A percentile compares a stretch with the other conserved stretches of the same genome.
phyloP scores from a whole-genome alignment of 2,113 vertebrate genomes.

The Mirza zaza region DNA sequence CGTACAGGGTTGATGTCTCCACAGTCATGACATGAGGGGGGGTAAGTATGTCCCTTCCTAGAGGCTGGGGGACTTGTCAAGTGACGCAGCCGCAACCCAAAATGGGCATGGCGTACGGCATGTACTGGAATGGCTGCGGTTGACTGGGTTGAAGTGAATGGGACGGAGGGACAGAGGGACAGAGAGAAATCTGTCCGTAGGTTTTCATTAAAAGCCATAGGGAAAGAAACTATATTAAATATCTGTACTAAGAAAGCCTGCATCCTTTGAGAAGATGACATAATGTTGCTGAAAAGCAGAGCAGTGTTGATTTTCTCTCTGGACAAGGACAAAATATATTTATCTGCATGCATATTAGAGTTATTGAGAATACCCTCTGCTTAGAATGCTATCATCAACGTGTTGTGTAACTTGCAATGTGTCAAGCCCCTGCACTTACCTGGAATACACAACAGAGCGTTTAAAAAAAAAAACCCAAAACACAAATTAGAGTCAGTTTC shows the following conservation, averaged over 20 bases:
- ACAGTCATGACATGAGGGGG: rapidly evolving
- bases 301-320: background rate
- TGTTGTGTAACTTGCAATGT: background rate
- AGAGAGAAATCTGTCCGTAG: background rate
- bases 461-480: background rate
- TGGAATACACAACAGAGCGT: background rate
- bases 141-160: background rate
- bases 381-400: background rate
- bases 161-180: background rate
- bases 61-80: background rate
- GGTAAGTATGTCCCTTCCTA: background rate
- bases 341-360: background rate
- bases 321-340: background rate
- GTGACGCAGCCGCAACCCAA: background rate
- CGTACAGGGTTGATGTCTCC: background rate
- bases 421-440: background rate
- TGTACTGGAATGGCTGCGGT: background rate
- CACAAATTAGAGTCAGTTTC: background rate
- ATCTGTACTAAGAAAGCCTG: background rate
- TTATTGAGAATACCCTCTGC: background rate
- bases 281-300: background rate
- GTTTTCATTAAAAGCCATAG: background rate
- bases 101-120: background rate
- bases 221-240: background rate
- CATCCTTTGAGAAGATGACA: background rate